Percentiles rank a stretch among this genome's conserved stretches.
These are phyloP conservation scores for Planococcus citri DNA, from an alignment of 1,140 invertebrate genomes.

Conservation along the genomic window DNA sequence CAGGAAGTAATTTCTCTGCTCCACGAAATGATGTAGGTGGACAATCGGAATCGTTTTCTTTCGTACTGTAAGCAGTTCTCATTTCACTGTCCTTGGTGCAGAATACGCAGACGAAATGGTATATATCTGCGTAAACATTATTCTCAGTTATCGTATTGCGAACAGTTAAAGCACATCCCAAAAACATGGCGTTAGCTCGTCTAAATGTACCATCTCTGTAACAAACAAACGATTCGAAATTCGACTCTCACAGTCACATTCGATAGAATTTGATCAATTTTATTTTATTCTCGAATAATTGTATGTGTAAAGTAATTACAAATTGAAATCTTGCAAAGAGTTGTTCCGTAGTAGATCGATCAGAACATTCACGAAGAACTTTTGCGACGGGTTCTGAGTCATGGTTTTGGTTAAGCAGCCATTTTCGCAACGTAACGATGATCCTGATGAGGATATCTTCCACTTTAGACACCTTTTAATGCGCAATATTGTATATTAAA, in stretches of 20 bases:
- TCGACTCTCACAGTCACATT: no score
- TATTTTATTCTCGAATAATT: no score
- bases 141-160: neutral
- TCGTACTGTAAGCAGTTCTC: neutral
- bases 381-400: neutral
- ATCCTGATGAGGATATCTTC: neutral
- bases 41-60: neutral
- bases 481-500: neutral
- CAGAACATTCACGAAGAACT: neutral
- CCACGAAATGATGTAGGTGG: neutral
- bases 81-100: neutral
- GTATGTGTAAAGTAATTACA: no score
- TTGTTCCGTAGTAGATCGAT: neutral
- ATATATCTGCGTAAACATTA: neutral
- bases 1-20: neutral
- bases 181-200: neutral
- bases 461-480: no score
- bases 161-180: neutral
- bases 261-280: no score
- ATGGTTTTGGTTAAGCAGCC: neutral
- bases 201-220: neutral
- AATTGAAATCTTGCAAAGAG: neutral
- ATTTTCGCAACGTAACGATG: neutral
- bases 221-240: neutral
- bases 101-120: neutral